These are phyloP conservation scores for Cosmorhoe ocellata DNA, from an alignment of 2,888 invertebrate species.

Conservation along the genomic window DNA sequence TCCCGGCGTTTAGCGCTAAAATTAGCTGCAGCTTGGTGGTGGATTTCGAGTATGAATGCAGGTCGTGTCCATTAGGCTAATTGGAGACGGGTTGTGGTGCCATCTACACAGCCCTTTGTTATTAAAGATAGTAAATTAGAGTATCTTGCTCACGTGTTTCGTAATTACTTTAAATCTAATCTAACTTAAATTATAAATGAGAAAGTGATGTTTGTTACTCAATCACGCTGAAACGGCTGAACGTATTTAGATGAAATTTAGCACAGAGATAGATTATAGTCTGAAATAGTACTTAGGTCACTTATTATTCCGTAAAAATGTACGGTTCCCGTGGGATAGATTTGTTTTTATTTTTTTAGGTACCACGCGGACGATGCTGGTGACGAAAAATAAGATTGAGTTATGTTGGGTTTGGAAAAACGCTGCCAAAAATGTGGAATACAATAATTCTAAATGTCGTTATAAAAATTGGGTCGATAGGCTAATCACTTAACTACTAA, in stretches of 20 bases:
- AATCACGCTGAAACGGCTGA: too few relatives aligned
- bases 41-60: constrained; percentile 79
- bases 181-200: too few relatives aligned
- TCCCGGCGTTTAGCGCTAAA: constrained; percentile 69
- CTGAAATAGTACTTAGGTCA: too few relatives aligned
- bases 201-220: too few relatives aligned
- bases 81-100: constrained; percentile 65
- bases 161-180: constrained; percentile 16
- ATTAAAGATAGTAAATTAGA: constrained; percentile 46
- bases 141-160: constrained; percentile 33
- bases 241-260: too few relatives aligned
- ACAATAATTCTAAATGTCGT: neutral
- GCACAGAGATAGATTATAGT: too few relatives aligned
- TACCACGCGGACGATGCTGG: too few relatives aligned
- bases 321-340: too few relatives aligned
- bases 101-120: constrained; percentile 62
- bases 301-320: too few relatives aligned
- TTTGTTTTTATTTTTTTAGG: too few relatives aligned
- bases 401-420: neutral
- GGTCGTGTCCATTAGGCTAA: constrained; percentile 82
- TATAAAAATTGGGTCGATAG: too few relatives aligned
- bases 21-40: constrained; percentile 79
- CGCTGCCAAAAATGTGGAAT: neutral
- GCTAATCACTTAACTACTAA: too few relatives aligned
- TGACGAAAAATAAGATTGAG: neutral